phyloP scores from a whole-genome alignment of 30 jellyfish, hydroid and myxozoan genomes.

The Turritopsis dohrnii region DNA sequence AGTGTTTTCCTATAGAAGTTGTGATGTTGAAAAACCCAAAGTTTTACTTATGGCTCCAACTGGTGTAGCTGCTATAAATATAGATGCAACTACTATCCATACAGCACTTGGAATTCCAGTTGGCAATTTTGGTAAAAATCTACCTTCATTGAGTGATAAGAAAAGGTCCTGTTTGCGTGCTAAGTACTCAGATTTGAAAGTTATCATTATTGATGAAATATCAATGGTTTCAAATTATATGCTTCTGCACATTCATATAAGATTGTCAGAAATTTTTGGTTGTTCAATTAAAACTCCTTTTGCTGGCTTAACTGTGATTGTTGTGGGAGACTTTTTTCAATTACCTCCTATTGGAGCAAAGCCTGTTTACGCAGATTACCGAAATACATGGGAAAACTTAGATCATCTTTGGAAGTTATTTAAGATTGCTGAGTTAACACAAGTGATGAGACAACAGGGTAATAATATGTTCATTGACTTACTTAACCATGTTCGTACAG shows the following conservation, averaged over 20 bases:
- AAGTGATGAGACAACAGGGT: slow-evolving; percentile 3
- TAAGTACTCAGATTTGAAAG: slow-evolving; percentile 1
- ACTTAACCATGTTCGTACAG: slow-evolving; percentile 16
- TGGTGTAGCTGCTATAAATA: slow-evolving; percentile 22
- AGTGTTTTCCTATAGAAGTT: slow-evolving; percentile 2
- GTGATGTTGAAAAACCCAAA: background rate
- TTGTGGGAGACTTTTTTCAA: slow-evolving; percentile 24
- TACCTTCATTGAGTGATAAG: slow-evolving; percentile 23
- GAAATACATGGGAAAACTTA: slow-evolving; percentile 7
- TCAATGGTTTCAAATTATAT: slow-evolving; percentile 19
- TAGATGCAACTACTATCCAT: slow-evolving; percentile 21
- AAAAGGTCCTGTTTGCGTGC: slow-evolving; percentile 1
- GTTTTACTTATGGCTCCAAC: slow-evolving; percentile 16
- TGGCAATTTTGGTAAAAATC: slow-evolving; percentile 20
- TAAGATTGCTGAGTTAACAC: slow-evolving; percentile 11
- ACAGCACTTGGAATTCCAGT: slow-evolving; percentile 4
- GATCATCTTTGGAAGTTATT: slow-evolving; percentile 4
- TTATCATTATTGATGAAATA: slow-evolving; percentile 24
- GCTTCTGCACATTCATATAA: slow-evolving; percentile 5
- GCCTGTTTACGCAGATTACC: slow-evolving; percentile 10
- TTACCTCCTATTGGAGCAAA: slow-evolving; percentile 22
- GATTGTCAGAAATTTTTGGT: slow-evolving; percentile 16
- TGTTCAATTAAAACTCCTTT: slow-evolving; percentile 15
- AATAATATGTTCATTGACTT: slow-evolving; percentile 5
- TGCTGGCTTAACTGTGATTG: slow-evolving; percentile 2